These are phyloP conservation scores for Drosophila sordidapex DNA, from an alignment of 2,888 invertebrate species.

Conservation along the genomic window DNA sequence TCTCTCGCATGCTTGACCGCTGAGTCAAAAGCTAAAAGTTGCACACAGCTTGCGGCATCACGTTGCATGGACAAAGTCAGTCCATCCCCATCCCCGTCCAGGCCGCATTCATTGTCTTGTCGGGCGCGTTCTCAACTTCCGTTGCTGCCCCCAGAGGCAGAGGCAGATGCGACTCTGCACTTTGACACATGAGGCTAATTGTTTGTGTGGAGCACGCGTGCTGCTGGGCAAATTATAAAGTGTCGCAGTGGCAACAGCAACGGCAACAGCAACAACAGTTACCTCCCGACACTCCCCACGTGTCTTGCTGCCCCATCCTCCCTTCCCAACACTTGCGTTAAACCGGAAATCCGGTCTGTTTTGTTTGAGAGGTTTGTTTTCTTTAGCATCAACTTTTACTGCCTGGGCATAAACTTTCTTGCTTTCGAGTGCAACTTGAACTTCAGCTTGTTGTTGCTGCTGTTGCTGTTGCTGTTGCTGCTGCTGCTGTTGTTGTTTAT, in stretches of 20 bases:
- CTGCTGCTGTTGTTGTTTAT: conserved; percentile 32
- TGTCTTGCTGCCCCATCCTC: conserved; percentile 2
- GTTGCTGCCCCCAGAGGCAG: conserved; percentile 11
- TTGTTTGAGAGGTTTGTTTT: conserved; percentile 46
- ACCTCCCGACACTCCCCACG: conserved; percentile 14
- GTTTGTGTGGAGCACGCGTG: conserved; percentile 63
- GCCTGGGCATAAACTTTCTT: conserved; percentile 55
- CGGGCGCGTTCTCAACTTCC: conserved; percentile 59
- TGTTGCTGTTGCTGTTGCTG: background rate
- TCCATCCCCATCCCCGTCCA: background rate
- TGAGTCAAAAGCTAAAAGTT: conserved; percentile 64
- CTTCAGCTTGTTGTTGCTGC: conserved; percentile 19
- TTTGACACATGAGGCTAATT: conserved; percentile 78
- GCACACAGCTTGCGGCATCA: conserved; percentile 70
- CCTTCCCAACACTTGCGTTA: conserved; percentile 43
- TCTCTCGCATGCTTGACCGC: background rate
- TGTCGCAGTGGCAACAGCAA: conserved; percentile 45
- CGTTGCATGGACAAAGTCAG: conserved; percentile 53
- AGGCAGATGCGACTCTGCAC: conserved; percentile 44
- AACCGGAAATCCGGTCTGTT: conserved; percentile 70
- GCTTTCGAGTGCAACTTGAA: conserved; percentile 17
- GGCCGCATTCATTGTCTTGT: conserved; percentile 40
- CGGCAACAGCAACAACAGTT: conserved; percentile 31
- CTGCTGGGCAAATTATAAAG: conserved; percentile 68
- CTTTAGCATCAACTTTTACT: conserved; percentile 62